Evolutionary conservation across 2,888 invertebrate species (phyloP), one percentile per base, ranked within the genome.

Genomic region (Chaitophorus viminalis): DNA sequence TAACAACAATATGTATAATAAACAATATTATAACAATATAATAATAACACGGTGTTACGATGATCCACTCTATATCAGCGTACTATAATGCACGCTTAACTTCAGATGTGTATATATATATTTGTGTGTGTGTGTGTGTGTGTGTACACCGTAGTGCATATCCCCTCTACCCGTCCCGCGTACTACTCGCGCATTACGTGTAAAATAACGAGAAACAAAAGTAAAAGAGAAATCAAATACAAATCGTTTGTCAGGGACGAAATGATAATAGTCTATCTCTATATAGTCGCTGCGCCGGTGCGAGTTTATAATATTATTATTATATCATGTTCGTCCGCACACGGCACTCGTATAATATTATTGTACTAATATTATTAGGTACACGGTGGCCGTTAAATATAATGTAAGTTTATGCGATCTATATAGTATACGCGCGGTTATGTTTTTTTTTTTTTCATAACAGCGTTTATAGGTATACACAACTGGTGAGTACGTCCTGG

Each of bases 11-110:
- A 77, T 17, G n/a, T 77, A 79, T 87, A 60, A 79, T 79, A 87
- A 86, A 87, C 86, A 79, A 81, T 87, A 82, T n/a, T n/a, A n/a
- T 84, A 79, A 85, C 60, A 85, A 81, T 46, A 46, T 46, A 46
- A 46, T 86, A 86, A 86, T 87, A 87, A 87, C 79, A 87, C 74
- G 79, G 86, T 87, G 36, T 76, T 31, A 36, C 76, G 46, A 68
- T 25, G 76, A 46, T 46, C 84, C 84, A 65, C 75, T 65, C 75
- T 68, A 39, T 76, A 76, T 76, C 84, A 84, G 84, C 14, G 46
- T 11, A 2, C 46, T 14, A 14, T 76, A 75, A 79, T 60, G 33
- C 33, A 14, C 46, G 46, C 3, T 5, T 36, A n/a, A 36, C 36
- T 36, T 36, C 36, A 36, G 36, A 6, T 36, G 36, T 6, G 6